phyloP scores from a whole-genome alignment of 2,797 vertebrate species.

The Benthosema pterotum region DNA sequence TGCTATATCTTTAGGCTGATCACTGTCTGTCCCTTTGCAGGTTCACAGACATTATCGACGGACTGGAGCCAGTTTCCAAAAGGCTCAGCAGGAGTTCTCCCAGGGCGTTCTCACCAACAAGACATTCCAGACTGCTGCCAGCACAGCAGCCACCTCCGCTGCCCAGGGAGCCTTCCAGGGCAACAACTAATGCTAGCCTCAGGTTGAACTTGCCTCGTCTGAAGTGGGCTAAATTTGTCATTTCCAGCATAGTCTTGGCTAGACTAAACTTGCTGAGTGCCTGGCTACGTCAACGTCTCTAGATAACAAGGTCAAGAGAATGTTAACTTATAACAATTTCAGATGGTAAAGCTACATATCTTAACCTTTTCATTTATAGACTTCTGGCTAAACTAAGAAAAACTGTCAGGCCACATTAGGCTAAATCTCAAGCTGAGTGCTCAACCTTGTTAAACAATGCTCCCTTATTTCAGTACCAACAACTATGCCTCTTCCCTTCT shows the following conservation, averaged over 20 bases:
- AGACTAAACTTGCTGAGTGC: neutral
- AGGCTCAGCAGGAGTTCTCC: slow-evolving; percentile 97
- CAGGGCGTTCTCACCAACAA: slow-evolving; percentile 91
- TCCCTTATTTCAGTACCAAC: slow-evolving; percentile 12
- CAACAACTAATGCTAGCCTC: slow-evolving; percentile 63
- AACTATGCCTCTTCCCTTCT: slow-evolving; percentile 9
- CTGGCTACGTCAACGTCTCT: slow-evolving; percentile 37
- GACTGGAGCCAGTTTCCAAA: slow-evolving; percentile 95
- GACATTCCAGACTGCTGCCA: slow-evolving; percentile 83
- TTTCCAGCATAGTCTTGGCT: too few relatives aligned
- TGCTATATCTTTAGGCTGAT: neutral
- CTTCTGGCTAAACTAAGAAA: slow-evolving; percentile 34
- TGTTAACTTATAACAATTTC: neutral
- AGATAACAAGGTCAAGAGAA: slow-evolving; percentile 37
- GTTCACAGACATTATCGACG: slow-evolving; percentile 92
- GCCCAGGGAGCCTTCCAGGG: slow-evolving; percentile 85
- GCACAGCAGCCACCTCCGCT: slow-evolving; percentile 80
- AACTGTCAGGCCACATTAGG: too few relatives aligned
- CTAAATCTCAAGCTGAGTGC: too few relatives aligned
- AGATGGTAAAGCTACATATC: neutral
- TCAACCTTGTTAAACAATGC: slow-evolving; percentile 15
- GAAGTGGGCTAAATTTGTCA: too few relatives aligned
- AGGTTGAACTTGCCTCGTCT: slow-evolving; percentile 1
- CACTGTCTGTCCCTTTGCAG: slow-evolving; percentile 63
- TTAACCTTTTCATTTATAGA: slow-evolving; percentile 43